These are phyloP conservation scores for Asobara japonica DNA, from an alignment of 1,140 invertebrate genomes.

Conservation along the genomic window DNA sequence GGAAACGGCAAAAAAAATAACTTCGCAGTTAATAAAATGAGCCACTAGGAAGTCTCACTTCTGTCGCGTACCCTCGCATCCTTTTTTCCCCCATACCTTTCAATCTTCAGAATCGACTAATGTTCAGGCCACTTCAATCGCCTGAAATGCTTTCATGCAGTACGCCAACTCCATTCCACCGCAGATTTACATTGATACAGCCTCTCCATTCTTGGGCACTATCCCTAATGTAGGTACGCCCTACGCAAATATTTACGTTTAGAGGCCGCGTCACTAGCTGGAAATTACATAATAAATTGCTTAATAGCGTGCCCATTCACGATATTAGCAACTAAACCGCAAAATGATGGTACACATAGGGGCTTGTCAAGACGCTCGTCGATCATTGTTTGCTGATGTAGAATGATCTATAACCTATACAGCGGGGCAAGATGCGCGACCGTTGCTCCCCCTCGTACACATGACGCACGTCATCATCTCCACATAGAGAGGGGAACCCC, in stretches of 20 bases:
- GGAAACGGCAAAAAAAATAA: too few relatives aligned
- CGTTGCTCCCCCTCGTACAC: slow-evolving; percentile 1
- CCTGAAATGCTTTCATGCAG: too few relatives aligned
- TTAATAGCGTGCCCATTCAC: background rate
- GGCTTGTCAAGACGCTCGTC: slow-evolving; percentile 17
- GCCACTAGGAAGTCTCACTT: too few relatives aligned
- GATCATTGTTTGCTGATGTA: slow-evolving; percentile 26
- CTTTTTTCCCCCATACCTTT: too few relatives aligned
- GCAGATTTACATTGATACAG: background rate
- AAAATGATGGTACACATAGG: background rate
- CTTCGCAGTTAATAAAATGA: too few relatives aligned
- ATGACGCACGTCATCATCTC: slow-evolving; percentile 24
- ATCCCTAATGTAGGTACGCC: background rate
- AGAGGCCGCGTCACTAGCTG: background rate
- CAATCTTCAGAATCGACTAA: too few relatives aligned
- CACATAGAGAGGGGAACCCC: background rate
- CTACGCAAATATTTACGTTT: background rate
- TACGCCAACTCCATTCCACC: too few relatives aligned
- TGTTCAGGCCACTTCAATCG: too few relatives aligned
- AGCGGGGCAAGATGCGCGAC: slow-evolving; percentile 1
- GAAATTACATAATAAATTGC: background rate
- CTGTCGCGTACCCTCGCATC: too few relatives aligned
- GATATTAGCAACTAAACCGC: background rate
- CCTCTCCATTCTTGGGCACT: background rate
- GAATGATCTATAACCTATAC: background rate